Base-by-base conservation (phyloP, 2,113 vertebrate species). In the Bucco capensis region DNA sequence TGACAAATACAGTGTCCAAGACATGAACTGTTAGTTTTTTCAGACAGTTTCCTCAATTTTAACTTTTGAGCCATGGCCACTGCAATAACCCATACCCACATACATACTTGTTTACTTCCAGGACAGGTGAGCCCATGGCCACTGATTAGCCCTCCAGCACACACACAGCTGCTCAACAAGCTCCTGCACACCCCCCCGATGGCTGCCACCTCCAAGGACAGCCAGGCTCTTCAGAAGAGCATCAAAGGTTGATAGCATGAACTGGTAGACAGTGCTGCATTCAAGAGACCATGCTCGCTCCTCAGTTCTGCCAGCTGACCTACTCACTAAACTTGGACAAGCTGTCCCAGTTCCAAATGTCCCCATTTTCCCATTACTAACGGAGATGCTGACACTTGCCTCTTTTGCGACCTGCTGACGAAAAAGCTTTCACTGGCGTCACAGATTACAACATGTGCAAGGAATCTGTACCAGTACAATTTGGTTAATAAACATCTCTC, bases 361-460 rank as follows among this genome's bases (percentile, higher is more conserved):
- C 44, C 49, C 50, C 21, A 10, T 44, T 72, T 81, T 35, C 19
- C 61, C 21, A 21, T 19, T 54, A 31, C 23, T 74, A 46, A n/a
- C 6, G 54, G 57, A 13, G 27, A 84, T 37, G 37, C 40, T 2
- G 3, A 67, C 79, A 40, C 40, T 72, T 47, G 50, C 28, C 46
- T 46, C 65, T 73, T 79, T 12, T 51, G 74, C 2, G 1, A 76
- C 7, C 28, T 3, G 0, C 9, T 49, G 61, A 65, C 0, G 1
- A 62, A 38, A 90, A 81, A 50, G 11, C 50, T 90, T 86, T 54
- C 54, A 25, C 5, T 6, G 46, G 42, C 33, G 4, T 56, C 76
- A 61, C 33, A 28, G 54, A 40, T 38, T 21, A 40, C 17, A 49
- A 10, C 1, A 1, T 5, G 0, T 14, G 9, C 25, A 61, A 72